Conservation (phyloP, 2,888 invertebrate species). For the Melinaea marsaeus region DNA sequence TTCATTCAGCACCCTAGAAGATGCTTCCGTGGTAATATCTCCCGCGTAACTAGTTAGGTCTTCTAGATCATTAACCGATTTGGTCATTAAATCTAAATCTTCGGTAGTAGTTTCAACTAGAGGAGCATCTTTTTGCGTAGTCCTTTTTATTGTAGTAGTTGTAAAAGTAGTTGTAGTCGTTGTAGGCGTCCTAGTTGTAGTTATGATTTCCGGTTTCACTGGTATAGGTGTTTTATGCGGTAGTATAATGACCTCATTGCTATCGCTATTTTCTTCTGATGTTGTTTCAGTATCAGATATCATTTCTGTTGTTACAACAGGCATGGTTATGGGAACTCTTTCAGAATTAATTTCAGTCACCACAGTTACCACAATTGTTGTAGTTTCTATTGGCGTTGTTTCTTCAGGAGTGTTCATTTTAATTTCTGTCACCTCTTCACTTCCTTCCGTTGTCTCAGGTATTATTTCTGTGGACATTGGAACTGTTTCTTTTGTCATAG, state of each 20-base stretch:
- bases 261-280: conserved; percentile 59
- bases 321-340: conserved; percentile 32
- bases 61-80: conserved; percentile 47
- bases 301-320: conserved; percentile 44
- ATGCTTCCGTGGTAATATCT: conserved; percentile 59
- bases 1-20: conserved; percentile 46
- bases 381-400: conserved; percentile 35
- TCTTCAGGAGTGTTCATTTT: conserved; percentile 34
- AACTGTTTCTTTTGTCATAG: conserved; percentile 34
- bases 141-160: conserved; percentile 23
- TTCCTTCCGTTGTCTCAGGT: conserved; percentile 25
- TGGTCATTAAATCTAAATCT: conserved; percentile 48
- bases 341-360: conserved; percentile 60
- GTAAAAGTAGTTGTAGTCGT: conserved; percentile 28
- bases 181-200: conserved; percentile 26
- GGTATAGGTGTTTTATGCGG: conserved; percentile 30
- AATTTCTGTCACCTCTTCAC: conserved; percentile 29
- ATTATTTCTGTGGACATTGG: conserved; percentile 29
- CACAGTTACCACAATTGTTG: conserved; percentile 53
- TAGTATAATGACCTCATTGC: conserved; percentile 59
- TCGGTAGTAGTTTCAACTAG: conserved; percentile 42
- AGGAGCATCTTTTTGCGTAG: conserved; percentile 40
- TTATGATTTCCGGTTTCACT: conserved; percentile 30
- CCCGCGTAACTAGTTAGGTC: conserved; percentile 52
- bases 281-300: conserved; percentile 44